Base-by-base conservation (phyloP, 2,888 invertebrate genomes). In the Sympetrum striolatum region DNA sequence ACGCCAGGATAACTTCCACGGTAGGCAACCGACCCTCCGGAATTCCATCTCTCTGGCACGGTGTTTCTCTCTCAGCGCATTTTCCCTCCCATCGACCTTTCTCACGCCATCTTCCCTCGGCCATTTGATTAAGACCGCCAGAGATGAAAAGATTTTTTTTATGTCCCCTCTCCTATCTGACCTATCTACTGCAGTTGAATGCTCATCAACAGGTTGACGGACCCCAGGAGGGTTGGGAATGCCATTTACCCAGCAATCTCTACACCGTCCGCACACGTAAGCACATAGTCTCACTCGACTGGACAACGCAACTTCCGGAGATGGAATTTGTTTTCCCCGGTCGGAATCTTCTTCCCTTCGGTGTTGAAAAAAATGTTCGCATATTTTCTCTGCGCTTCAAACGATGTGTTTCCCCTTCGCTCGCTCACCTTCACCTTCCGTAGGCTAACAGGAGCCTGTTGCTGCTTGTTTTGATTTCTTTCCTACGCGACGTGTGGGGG, bases 181-280 rank as follows among this genome's bases (percentile, higher is more conserved):
- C 60, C 86, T 82, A 82, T 82, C 86, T 64, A 60, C 60, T 31
- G 35, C 86, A 58, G 60, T 60, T 37, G 86, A 86, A 86, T 37
- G 60, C 60, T 86, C 86, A 86, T 86, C 86, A 86, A 86, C 86
- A 86, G 86, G 86, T 86, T 86, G 86, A 86, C 37, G 37, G 86
- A 37, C 14, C 60, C 86, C 35, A 15, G 35, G 86, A 60, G 86
- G n/a, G n/a, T n/a, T 10, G 48, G 15, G 81, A 22, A 15, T 44
- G 48, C 86, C 86, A 86, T 86, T 86, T 60, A 64, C 86, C 22
- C 58, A 37, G 37, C 86, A 64, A 60, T 53, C 35, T 35, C 22
- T 2, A 81, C 44, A 25, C 44, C 53, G 37, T n/a, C 14, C 58
- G 25, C 18, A 31, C 58, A 18, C 22, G 15, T 25, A 35, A 18